Base-by-base conservation (phyloP, 2,888 invertebrate genomes). In the Meta bourneti region DNA sequence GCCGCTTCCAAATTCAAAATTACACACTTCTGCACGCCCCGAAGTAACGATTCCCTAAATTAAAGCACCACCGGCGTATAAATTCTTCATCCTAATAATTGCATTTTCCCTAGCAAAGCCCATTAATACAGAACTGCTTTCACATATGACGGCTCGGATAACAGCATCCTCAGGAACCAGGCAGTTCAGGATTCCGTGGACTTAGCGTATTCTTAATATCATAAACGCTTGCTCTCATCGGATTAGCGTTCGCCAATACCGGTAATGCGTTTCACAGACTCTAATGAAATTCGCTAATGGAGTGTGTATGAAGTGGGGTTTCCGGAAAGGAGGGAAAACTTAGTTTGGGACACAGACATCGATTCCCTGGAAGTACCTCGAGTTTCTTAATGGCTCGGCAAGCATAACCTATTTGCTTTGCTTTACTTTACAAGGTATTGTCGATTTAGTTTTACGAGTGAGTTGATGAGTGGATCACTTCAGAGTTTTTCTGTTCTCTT, bases 231-330 rank as follows among this genome's bases (percentile, higher is more conserved):
- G 20, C 86, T 52, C 78, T 79, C 86, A 86, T 86, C 78, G 86
- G 86, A 86, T 86, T 86, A 86, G 49, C n/a, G 51, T 49, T 34
- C 72, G 51, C 86, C 86, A 86, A 86, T 86, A 86, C 70, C 78
- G 86, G 77, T 86, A 86, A 86, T 86, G 86, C 70, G 54, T 85
- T 77, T 78, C 51, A 16, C 71, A 13, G 69, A 49, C 16, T 69
- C 69, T 86, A 86, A 86, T 86, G 86, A 86, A 86, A 51, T 86
- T 78, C 78, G 51, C 78, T 86, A 86, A 86, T 86, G 86, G 86
- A 86, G 7, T 51, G 51, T 78, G 78, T 52, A 78, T 49, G 6
- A 2, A 48, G 20, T 20, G 20, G 34, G 48, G 49, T 13, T 75
- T 34, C 70, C 49, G n/a, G 48, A 13, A 71, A 20, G 48, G 34